Evolutionary conservation across 1,140 invertebrate genomes (phyloP).

Genomic region (Lepidurus couesii): DNA sequence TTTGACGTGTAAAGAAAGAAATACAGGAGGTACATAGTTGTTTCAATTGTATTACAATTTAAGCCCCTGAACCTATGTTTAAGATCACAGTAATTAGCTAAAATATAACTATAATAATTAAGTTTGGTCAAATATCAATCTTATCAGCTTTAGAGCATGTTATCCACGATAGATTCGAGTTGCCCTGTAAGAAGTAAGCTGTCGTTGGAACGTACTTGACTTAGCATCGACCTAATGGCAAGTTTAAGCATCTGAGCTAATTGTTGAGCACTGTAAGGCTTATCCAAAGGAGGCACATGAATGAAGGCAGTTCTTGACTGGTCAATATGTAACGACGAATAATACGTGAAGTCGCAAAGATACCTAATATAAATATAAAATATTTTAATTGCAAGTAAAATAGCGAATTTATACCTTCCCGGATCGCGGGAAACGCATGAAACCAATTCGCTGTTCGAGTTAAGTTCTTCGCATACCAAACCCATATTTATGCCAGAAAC

Average conservation of each 20-base stretch:
- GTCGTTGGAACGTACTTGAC: slow-evolving; percentile 40
- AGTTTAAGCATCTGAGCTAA: slow-evolving; percentile 37
- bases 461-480: slow-evolving; percentile 42
- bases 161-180: neutral
- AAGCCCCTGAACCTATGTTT: slow-evolving; percentile 34
- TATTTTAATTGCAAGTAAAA: neutral
- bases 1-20: slow-evolving; percentile 31
- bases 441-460: slow-evolving; percentile 38
- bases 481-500: slow-evolving; percentile 44
- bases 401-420: slow-evolving; percentile 40
- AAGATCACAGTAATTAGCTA: neutral
- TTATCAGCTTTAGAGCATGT: neutral
- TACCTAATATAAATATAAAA: slow-evolving; percentile 39
- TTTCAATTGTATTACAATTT: slow-evolving; percentile 42
- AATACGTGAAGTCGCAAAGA: slow-evolving; percentile 53
- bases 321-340: slow-evolving; percentile 47
- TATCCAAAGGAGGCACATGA: slow-evolving; percentile 49
- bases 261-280: slow-evolving; percentile 42
- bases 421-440: slow-evolving; percentile 45
- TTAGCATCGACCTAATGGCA: slow-evolving; percentile 10
- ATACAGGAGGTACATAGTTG: slow-evolving; percentile 36
- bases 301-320: slow-evolving; percentile 48
- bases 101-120: neutral
- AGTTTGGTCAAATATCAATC: neutral
- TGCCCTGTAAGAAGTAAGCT: neutral